Base-by-base conservation (phyloP, 2,888 invertebrate genomes). In the Parasteatoda lunata region DNA sequence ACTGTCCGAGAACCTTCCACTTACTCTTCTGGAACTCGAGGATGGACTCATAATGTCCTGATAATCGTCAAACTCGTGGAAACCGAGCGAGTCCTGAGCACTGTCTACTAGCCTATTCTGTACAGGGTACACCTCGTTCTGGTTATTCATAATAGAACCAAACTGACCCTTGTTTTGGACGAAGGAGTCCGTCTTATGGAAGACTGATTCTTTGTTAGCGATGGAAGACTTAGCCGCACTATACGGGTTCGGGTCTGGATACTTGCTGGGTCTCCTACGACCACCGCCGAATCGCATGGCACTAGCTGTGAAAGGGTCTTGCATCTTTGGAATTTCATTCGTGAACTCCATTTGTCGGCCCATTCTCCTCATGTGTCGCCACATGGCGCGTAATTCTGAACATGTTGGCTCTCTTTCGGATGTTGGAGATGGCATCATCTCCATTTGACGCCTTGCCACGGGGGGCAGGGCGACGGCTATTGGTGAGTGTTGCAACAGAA, bases 341-440 rank as follows among this genome's bases (percentile, higher is more conserved):
- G 96, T 96, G 89, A 96, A 95, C 92, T 97, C 96, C 6, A 96
- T 95, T 15, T 96, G 96, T 65, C 97, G 94, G 75, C 96, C 96
- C 92, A 97, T 97, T 86, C 97, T 93, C 92, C 96, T 96, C 15
- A 96, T 97, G 93, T 96, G 96, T 92, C 95, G 95, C 97, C 97
- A 97, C 96, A 97, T 97, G 9, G 96, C 96, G 88, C 96, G 94
- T 75, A 97, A 93, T 91, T 97, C 96, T 90, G 97, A 96, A 92
- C 97, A 97, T 77, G 95, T 95, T 0, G 97, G 97, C 91, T 97
- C 97, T 59, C 83, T 66, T 15, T 89, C 87, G 4, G 64, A 30
- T 11, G 75, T 6, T 4, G 78, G 81, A 0, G 73, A 45, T 6
- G 84, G 84, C 64, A 78, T 59, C 64, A 86, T 77, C 48, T 86